These are phyloP conservation scores for Perizoma affinitatum DNA, from an alignment of 2,888 invertebrate species.

Conservation along the genomic window DNA sequence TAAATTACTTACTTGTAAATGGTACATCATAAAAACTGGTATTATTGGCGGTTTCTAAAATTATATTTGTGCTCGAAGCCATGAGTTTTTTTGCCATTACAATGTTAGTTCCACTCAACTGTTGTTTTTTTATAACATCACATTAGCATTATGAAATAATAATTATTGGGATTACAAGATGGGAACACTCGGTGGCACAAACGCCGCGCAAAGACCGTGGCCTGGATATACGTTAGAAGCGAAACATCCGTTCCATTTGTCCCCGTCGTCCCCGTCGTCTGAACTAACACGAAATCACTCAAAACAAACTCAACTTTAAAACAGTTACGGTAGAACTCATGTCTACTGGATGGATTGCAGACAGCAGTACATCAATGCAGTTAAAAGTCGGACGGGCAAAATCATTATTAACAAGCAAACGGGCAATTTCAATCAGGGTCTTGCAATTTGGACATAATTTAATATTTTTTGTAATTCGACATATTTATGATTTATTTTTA, in stretches of 20 bases:
- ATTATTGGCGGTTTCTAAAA: too few relatives aligned
- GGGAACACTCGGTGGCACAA: background rate
- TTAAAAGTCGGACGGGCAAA: constrained; percentile 9
- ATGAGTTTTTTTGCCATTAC: too few relatives aligned
- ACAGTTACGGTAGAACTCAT: background rate
- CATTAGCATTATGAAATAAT: too few relatives aligned
- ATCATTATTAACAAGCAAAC: constrained; percentile 10
- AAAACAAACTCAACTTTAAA: constrained; percentile 3
- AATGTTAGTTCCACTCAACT: too few relatives aligned
- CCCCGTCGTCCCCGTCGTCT: constrained; percentile 8
- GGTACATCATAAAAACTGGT: too few relatives aligned
- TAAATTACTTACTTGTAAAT: too few relatives aligned
- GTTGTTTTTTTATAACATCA: too few relatives aligned
- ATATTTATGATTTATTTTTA: too few relatives aligned
- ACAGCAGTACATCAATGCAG: constrained; percentile 6
- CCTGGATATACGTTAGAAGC: constrained; percentile 10
- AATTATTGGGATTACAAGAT: background rate
- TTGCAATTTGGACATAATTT: constrained; percentile 8
- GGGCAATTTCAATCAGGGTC: constrained; percentile 18
- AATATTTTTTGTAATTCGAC: constrained; percentile 2
- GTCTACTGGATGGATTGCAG: background rate
- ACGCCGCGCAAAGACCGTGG: constrained; percentile 10
- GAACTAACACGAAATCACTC: too few relatives aligned
- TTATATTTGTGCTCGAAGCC: too few relatives aligned
- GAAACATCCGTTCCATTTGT: constrained; percentile 17